Evolutionary conservation across 2,113 vertebrate species (phyloP).

Genomic region (Melanocharis versteri): DNA sequence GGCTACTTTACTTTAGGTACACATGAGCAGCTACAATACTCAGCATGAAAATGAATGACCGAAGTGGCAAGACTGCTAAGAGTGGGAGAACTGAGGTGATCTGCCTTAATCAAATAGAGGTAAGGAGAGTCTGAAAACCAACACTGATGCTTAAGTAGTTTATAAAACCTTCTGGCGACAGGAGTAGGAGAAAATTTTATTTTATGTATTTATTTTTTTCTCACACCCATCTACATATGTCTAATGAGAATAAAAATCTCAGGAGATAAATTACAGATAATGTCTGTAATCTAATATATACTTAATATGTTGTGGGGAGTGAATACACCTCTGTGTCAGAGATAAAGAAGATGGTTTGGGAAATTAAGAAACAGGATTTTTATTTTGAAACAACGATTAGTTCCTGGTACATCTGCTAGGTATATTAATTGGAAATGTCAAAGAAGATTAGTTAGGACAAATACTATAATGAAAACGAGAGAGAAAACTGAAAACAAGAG

Average conservation of each 20-base stretch:
- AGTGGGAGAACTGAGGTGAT: neutral
- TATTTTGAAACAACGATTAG: neutral
- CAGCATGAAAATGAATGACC: neutral
- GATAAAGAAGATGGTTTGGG: neutral
- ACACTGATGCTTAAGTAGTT: neutral
- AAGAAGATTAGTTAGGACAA: neutral
- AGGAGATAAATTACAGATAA: neutral
- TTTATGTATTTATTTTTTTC: neutral
- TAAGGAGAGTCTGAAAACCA: neutral
- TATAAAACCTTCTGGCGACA: neutral
- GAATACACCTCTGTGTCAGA: neutral
- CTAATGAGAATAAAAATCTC: conserved; percentile 21
- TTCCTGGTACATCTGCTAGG: neutral
- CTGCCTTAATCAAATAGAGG: neutral
- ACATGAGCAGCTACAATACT: neutral
- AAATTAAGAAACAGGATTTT: neutral
- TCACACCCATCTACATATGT: neutral
- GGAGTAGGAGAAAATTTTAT: neutral
- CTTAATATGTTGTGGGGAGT: neutral
- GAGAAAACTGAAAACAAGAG: neutral
- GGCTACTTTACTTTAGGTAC: conserved; percentile 29
- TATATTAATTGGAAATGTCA: neutral
- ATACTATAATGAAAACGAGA: neutral
- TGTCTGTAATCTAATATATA: neutral
- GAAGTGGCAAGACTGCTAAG: neutral